Evolutionary conservation across 2,113 vertebrate genomes (phyloP).

Genomic region (Chloropsis hardwickii): DNA sequence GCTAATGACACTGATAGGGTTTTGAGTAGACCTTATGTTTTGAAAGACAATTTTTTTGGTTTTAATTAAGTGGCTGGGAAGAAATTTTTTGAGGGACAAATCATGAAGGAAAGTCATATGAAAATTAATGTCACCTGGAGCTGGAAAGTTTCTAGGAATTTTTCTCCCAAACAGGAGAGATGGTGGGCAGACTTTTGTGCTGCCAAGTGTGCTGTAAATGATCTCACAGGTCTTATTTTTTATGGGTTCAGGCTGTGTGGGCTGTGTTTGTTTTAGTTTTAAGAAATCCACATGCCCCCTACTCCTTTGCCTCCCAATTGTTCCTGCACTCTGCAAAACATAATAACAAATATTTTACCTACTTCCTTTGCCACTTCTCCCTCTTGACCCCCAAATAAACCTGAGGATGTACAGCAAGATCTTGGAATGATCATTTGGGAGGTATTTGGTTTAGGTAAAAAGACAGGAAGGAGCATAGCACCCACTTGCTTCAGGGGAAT

Average conservation of each 20-base stretch:
- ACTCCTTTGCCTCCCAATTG: not conserved
- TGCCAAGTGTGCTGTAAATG: not conserved
- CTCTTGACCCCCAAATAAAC: not conserved
- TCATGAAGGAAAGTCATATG: not conserved
- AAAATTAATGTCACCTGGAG: not conserved
- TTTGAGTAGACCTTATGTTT: not conserved
- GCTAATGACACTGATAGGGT: not conserved
- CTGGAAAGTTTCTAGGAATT: not conserved
- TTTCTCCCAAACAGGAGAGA: not conserved
- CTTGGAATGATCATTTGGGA: not conserved
- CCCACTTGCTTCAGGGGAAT: not conserved
- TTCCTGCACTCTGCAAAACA: not conserved
- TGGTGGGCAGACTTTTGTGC: not conserved
- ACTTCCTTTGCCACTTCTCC: not conserved
- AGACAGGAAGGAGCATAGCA: not conserved
- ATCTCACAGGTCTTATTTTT: not conserved
- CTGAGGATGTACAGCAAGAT: not conserved
- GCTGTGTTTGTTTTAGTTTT: not conserved
- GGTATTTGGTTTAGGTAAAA: not conserved
- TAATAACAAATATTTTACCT: not conserved
- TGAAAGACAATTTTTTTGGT: not conserved
- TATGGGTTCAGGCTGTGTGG: not conserved
- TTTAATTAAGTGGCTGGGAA: not conserved
- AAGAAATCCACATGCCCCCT: not conserved
- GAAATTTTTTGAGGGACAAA: not conserved